Conservation (phyloP, 2,113 vertebrate genomes). For the Sarotherodon lohbergeri region DNA sequence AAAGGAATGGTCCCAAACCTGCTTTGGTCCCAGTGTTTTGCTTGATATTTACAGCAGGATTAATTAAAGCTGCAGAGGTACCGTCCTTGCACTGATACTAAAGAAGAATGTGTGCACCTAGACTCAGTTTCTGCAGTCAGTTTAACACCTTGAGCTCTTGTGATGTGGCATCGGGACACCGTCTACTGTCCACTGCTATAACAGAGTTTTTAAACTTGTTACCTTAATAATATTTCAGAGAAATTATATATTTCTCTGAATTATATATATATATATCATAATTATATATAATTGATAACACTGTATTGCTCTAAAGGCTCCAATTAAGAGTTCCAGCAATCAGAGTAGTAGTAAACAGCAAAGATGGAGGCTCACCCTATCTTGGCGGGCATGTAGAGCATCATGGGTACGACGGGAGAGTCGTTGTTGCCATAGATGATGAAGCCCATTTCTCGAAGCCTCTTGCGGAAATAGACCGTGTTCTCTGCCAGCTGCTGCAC, state of each 20-base stretch:
- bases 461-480: constrained; percentile 87
- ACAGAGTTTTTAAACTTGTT: neutral
- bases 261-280: too few relatives aligned
- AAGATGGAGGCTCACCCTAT: constrained; percentile 76
- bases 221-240: neutral
- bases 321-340: neutral
- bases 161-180: neutral
- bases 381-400: constrained; percentile 98
- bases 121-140: neutral
- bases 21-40: accelerated
- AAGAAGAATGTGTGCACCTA: accelerated
- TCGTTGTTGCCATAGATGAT: constrained; percentile 95
- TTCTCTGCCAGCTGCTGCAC: constrained; percentile 82
- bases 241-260: too few relatives aligned
- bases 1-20: neutral
- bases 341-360: neutral
- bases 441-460: constrained; percentile 89
- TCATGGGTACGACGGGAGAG: constrained; percentile 91
- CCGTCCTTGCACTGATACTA: neutral
- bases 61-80: too few relatives aligned
- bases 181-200: neutral
- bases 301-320: neutral
- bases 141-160: neutral
- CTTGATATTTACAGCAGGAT: neutral
- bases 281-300: neutral